Evolutionary conservation across 2,888 invertebrate genomes (phyloP), one percentile per base, ranked within the genome.

Genomic region (Perizoma flavofasciatum): DNA sequence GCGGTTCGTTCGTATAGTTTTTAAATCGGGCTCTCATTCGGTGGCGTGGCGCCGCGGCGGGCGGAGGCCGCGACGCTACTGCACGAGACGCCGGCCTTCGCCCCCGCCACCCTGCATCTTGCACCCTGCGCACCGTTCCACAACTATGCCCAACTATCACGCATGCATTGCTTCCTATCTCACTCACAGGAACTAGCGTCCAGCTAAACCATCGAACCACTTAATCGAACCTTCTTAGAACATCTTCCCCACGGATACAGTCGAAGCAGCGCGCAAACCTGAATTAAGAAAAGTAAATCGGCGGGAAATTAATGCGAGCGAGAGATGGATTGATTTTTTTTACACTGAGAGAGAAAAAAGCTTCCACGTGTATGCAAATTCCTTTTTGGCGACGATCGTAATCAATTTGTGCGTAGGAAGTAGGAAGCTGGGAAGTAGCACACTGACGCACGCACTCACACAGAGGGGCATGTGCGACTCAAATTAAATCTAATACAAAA

Each of bases 401-500:
- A 91, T 90, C 89, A 90, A 90, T 91, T 90, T 88, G 89, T 90
- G 89, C 89, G 91, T 89, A 90, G 89, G 87, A 84, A 86, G 86
- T 78, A 78, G 67, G 71, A 75, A 80, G 81, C 81, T 81, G 71
- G 79, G 22, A 22, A 22, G 22, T 22, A 22, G 74, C 80, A 77
- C 83, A 74, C 78, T 62, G 58, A 58, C 69, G 58, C 69, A 72
- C 71, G 75, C 77, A 66, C 72, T 59, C 75, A 74, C 82, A 77
- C 80, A 67, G 56, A 59, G 56, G 51, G 57, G 52, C 59, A 76
- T 77, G 82, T 80, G 79, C 76, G 82, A 79, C 79, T 82, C 91
- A 90, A 91, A 92, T 92, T 92, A 91, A 91, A 91, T 92, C 92
- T 92, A 91, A 91, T 91, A 92, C 91, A 90, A 91, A 92, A 91